A percentile compares a stretch with the other conserved stretches of the same genome.
phyloP scores from a whole-genome alignment of 2,113 vertebrate species.

The Hemiprocne comata region DNA sequence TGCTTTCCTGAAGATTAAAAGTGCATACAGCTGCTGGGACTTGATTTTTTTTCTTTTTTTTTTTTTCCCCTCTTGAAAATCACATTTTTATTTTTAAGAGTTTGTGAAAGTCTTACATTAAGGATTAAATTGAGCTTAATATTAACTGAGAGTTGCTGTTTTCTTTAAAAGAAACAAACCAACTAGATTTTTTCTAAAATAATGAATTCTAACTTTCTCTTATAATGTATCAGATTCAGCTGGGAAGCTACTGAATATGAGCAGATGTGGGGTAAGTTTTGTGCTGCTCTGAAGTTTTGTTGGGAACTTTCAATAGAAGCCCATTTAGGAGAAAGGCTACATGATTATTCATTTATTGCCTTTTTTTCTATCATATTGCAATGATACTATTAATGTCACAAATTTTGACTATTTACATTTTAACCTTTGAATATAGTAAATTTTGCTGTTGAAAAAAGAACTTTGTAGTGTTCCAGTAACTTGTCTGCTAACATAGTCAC shows the following conservation, averaged over 20 bases:
- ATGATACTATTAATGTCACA: constrained; percentile 18
- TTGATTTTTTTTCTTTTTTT: not conserved
- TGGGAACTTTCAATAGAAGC: constrained; percentile 3
- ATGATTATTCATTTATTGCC: constrained; percentile 33
- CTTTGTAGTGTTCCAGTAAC: not conserved
- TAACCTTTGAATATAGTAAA: constrained; percentile 5
- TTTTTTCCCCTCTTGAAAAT: not conserved
- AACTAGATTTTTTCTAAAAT: not conserved
- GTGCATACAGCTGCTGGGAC: constrained; percentile 2
- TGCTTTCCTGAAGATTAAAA: constrained; percentile 24
- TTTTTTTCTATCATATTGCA: not conserved
- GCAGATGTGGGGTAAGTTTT: constrained; percentile 45
- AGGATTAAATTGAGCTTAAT: not conserved
- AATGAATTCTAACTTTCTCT: not conserved
- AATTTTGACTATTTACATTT: constrained; percentile 20
- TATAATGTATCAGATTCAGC: not conserved
- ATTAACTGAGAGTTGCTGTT: not conserved
- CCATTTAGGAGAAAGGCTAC: not conserved
- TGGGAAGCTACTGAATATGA: constrained; percentile 23
- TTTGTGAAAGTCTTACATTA: not conserved
- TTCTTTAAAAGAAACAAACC: not conserved
- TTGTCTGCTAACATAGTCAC: not conserved
- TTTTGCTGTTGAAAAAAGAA: not conserved
- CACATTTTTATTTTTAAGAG: not conserved
- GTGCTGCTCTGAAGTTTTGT: constrained; percentile 2